Conservation (phyloP, 2,888 invertebrate genomes). For the Ochropacha duplaris region DNA sequence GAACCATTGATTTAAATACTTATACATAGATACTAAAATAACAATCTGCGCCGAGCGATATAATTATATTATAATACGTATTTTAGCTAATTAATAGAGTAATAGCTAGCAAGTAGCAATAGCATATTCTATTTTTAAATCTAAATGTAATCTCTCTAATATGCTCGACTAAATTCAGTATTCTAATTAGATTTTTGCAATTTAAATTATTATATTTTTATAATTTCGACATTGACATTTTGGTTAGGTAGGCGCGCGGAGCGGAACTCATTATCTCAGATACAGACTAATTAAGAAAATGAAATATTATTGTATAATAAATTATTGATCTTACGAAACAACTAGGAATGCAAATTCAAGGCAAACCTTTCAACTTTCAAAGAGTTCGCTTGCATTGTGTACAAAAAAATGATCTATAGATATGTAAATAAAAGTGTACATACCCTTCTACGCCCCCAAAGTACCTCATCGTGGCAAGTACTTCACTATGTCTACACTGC, state of each 20-base stretch:
- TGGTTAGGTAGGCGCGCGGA: background rate
- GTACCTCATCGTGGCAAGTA: conserved; percentile 30
- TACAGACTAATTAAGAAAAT: background rate
- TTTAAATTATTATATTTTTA: conserved; percentile 13
- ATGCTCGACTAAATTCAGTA: background rate
- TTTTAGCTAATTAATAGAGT: too few relatives aligned
- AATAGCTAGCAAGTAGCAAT: too few relatives aligned
- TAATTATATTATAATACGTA: too few relatives aligned
- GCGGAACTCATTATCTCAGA: background rate
- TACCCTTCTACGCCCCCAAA: conserved; percentile 77
- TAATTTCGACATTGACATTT: conserved; percentile 45
- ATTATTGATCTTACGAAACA: conserved; percentile 39
- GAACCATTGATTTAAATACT: too few relatives aligned
- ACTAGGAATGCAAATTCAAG: conserved; percentile 58
- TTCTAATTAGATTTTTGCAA: background rate
- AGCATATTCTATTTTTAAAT: too few relatives aligned
- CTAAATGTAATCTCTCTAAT: too few relatives aligned
- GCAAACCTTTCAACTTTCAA: conserved; percentile 73
- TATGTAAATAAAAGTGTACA: conserved; percentile 28
- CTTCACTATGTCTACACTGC: background rate
- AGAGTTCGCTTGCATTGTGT: conserved; percentile 25
- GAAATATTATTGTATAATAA: conserved; percentile 7
- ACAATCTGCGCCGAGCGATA: too few relatives aligned
- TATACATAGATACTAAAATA: too few relatives aligned
- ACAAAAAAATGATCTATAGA: conserved; percentile 15